phyloP scores from a whole-genome alignment of 2,797 vertebrate species.

The Bovichtus diacanthus region DNA sequence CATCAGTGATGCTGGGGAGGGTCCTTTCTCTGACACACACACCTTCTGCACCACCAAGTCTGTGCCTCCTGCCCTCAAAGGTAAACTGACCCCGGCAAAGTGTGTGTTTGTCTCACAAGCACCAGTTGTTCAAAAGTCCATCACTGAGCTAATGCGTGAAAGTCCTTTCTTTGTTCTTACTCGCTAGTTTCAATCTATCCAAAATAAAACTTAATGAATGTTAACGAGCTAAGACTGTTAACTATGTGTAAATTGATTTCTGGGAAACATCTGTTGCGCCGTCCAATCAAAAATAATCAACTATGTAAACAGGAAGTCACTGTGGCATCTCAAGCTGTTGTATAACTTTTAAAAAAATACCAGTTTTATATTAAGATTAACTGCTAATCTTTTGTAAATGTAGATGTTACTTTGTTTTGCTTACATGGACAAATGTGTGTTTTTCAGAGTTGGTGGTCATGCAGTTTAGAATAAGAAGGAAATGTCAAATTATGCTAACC shows the following conservation, averaged over 20 bases:
- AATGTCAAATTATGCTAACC: background rate
- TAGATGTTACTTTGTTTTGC: background rate
- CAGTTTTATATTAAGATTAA: background rate
- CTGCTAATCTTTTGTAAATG: background rate
- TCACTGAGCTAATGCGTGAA: background rate
- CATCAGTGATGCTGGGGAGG: conserved; percentile 92
- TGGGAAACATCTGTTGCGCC: background rate
- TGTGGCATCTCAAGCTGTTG: background rate
- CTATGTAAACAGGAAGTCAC: background rate
- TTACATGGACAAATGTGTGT: background rate
- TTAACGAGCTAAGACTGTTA: background rate
- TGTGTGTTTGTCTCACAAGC: background rate
- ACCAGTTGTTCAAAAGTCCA: background rate
- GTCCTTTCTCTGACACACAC: conserved; percentile 92
- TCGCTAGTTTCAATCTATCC: background rate
- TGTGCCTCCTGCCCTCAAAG: conserved; percentile 95
- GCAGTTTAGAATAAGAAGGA: background rate
- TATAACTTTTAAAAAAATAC: background rate
- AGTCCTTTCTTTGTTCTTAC: background rate
- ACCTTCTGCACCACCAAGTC: conserved; percentile 96
- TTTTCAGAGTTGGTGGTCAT: background rate
- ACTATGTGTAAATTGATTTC: background rate
- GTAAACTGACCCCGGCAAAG: conserved; percentile 71
- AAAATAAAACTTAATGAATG: background rate
- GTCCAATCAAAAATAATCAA: background rate